Evolutionary conservation across 2,113 vertebrate species (phyloP).

Genomic region (Triplophysa tibetana): DNA sequence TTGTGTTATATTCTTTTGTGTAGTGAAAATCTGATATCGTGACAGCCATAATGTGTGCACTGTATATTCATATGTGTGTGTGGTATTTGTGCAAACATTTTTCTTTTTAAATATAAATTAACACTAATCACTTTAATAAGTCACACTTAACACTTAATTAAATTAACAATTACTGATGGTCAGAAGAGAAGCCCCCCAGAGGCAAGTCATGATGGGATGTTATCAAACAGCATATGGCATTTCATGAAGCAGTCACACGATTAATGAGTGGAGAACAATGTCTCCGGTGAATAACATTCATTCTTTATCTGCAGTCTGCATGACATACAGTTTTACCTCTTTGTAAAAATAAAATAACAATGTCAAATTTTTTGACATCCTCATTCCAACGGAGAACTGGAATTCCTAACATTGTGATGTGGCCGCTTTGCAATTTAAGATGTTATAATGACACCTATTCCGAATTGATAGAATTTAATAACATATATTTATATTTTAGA

Average conservation of each 20-base stretch:
- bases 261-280: background rate
- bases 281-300: background rate
- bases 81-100: background rate
- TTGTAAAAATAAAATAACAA: background rate
- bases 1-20: too few species aligned
- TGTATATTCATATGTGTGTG: too few species aligned
- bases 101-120: conserved; percentile 7
- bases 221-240: conserved; percentile 30
- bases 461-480: too few species aligned
- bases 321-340: background rate
- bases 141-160: conserved; percentile 39
- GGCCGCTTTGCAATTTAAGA: background rate
- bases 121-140: conserved; percentile 43
- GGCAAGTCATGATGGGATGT: conserved; percentile 16
- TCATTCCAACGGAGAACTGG: background rate
- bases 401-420: background rate
- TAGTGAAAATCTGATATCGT: too few species aligned
- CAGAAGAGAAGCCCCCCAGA: conserved; percentile 6
- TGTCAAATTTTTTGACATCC: too few species aligned
- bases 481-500: too few species aligned
- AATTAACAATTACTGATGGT: conserved; percentile 22
- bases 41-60: too few species aligned
- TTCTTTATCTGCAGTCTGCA: too few species aligned
- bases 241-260: background rate
- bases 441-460: too few species aligned